Evolutionary conservation across 1,140 invertebrate genomes (phyloP), one percentile per base, ranked within the genome.

Genomic region (Muscidifurax raptorellus): DNA sequence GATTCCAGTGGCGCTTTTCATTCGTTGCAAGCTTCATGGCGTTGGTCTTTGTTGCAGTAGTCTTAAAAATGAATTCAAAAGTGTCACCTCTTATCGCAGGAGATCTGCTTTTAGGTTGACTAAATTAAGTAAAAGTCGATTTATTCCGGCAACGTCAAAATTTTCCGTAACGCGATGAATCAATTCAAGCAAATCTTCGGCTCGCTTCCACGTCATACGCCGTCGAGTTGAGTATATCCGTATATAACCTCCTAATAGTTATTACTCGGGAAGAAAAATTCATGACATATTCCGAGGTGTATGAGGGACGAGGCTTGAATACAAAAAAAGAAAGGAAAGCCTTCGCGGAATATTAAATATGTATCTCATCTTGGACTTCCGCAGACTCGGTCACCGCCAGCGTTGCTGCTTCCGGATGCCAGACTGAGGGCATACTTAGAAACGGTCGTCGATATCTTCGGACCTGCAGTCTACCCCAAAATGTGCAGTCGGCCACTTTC

Each of bases 141-240:
- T 12, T 30, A 69, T 69, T 69, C 9, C 1, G 25, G 18, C 15
- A 1, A 18, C 47, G 13, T 74, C 18, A 12, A 74, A 74, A 74
- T 74, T 32, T 15, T 40, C 72, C 15, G 10, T 22, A 2, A 2
- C n/a, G 10, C 9, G 0, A 84, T 85, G 74, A 76, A 80, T 32
- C 72, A 15, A 12, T 67, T 85, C 5, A 80, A 82, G 27, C 32
- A 78, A 27, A 40, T 85, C 5, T 47, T 82, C 5, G 32, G 64
- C 6, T 77, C 74, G 1, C 2, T 85, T 15, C 80, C 80, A 25
- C 75, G 44, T 18, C 66, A 40, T n/a, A 66, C 59, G 0, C 4
- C 40, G 7, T 66, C 72, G 10, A 84, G 83, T 84, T 80, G n/a
- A 27, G 83, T 80, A 84, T 75, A 59, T 18, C 0, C 9, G 2